Base-by-base conservation (phyloP, 2,888 invertebrate genomes). In the Slavum lentiscoides region DNA sequence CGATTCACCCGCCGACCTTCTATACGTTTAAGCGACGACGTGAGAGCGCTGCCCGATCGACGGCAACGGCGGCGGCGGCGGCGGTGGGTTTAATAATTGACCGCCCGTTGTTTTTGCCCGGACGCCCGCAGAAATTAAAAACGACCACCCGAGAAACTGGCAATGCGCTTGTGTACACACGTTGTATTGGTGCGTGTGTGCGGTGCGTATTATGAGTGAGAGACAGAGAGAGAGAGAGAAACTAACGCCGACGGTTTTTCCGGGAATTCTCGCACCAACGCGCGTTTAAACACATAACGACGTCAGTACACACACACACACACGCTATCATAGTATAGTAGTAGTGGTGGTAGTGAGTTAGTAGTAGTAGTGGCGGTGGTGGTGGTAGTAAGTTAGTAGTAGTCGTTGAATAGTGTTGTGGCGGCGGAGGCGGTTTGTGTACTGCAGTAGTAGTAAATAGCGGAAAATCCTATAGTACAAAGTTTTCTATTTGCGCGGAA, bases 21-120 rank as follows among this genome's bases (percentile, higher is more conserved):
- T 43, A 37, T n/a, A n/a, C n/a, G 30, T 30, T 2, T 30, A 43
- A 75, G 67, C 77, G 77, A 80, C 77, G 77, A 70, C 70, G 77
- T 55, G 74, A 66, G 53, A 62, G 49, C 59, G 5, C 37, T 30
- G 30, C 30, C 43, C 43, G 66, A 39, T 53, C 17, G 66, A 58
- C 23, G 62, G 66, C 49, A 53, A 59, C 8, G 70, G 21, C 7
- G 64, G 43, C 55, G 53, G 64, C 37, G 67, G 75, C 39, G 39
- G 74, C 70, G 76, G 82, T 53, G 49, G 53, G 76, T 76, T 82
- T 75, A 82, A n/a, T n/a, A n/a, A 82, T 82, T 82, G 82, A 82
- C 82, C 75, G 72, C 76, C 82, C 75, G 82, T 76, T 77, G 82
- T 76, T 82, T 82, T 76, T 82, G 80, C 72, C 77, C 69, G 77